phyloP scores from a whole-genome alignment of 2,888 invertebrate genomes.

The Axea sp. region DNA sequence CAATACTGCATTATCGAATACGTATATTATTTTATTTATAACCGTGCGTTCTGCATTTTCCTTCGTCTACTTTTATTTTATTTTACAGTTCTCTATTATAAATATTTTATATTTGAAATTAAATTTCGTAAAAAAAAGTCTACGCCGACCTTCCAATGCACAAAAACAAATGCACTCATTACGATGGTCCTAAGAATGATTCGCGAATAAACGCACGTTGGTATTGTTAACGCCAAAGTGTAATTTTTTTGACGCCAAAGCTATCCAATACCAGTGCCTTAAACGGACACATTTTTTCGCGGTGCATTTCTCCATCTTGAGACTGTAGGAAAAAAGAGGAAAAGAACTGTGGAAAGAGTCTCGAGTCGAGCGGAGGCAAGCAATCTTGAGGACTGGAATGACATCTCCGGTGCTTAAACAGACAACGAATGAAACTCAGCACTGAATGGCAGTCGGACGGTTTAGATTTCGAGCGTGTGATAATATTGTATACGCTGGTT shows the following conservation, averaged over 20 bases:
- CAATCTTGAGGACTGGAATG: conserved; percentile 56
- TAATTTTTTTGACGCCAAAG: conserved; percentile 5
- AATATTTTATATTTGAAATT: no score
- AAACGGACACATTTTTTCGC: conserved; percentile 39
- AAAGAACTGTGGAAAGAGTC: conserved; percentile 23
- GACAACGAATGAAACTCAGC: conserved; percentile 58
- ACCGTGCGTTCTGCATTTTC: no score
- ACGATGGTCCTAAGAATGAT: no score
- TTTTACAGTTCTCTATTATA: no score
- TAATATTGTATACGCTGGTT: conserved; percentile 50
- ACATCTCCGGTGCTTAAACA: conserved; percentile 59
- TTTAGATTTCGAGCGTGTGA: conserved; percentile 59
- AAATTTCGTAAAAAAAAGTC: no score
- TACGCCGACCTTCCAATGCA: no score
- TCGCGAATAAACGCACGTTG: no score
- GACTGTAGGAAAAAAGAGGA: not conserved
- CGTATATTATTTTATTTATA: no score
- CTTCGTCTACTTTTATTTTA: no score
- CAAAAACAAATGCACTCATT: no score
- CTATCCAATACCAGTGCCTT: conserved; percentile 12
- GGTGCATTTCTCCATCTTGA: conserved; percentile 17
- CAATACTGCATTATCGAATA: no score
- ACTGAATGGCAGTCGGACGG: conserved; percentile 61
- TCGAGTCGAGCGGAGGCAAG: conserved; percentile 42
- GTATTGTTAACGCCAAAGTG: no score